Evolutionary conservation across 2,888 invertebrate species (phyloP).

Genomic region (Esperia sulphurella): DNA sequence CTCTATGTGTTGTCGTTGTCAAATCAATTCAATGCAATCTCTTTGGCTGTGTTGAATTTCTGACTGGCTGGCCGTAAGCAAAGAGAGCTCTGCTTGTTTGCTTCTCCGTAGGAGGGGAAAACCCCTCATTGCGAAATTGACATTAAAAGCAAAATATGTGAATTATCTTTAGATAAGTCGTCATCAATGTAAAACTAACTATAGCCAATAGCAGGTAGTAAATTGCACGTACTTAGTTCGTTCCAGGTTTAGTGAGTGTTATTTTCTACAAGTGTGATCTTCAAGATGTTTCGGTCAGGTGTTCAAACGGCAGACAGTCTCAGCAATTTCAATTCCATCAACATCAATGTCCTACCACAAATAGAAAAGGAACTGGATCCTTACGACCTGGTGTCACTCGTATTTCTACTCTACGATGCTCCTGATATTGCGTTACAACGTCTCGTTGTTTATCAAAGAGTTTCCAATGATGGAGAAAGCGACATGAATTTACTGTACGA

Average conservation of each 20-base stretch:
- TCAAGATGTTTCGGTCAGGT: slow-evolving; percentile 39
- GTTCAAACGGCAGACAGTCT: slow-evolving; percentile 24
- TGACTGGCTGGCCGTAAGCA: too few relatives aligned
- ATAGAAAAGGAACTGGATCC: slow-evolving; percentile 60
- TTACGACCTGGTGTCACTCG: slow-evolving; percentile 59
- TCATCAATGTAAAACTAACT: too few relatives aligned
- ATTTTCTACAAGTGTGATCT: not conserved
- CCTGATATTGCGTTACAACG: slow-evolving; percentile 63
- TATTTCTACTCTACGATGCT: slow-evolving; percentile 62
- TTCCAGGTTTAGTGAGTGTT: not conserved
- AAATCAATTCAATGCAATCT: too few relatives aligned
- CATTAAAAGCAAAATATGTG: too few relatives aligned
- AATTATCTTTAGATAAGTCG: too few relatives aligned
- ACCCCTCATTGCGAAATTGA: too few relatives aligned
- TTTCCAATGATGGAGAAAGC: slow-evolving; percentile 41
- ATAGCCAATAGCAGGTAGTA: too few relatives aligned
- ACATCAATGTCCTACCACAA: slow-evolving; percentile 44
- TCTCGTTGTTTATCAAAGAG: slow-evolving; percentile 51
- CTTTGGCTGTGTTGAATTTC: too few relatives aligned
- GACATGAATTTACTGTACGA: slow-evolving; percentile 54
- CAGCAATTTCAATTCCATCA: slow-evolving; percentile 39
- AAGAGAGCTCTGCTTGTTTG: too few relatives aligned
- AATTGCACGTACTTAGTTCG: not conserved
- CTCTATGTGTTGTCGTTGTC: too few relatives aligned
- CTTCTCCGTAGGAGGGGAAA: too few relatives aligned